phyloP scores from a whole-genome alignment of 2,113 vertebrate species.

The Osmerus eperlanus region DNA sequence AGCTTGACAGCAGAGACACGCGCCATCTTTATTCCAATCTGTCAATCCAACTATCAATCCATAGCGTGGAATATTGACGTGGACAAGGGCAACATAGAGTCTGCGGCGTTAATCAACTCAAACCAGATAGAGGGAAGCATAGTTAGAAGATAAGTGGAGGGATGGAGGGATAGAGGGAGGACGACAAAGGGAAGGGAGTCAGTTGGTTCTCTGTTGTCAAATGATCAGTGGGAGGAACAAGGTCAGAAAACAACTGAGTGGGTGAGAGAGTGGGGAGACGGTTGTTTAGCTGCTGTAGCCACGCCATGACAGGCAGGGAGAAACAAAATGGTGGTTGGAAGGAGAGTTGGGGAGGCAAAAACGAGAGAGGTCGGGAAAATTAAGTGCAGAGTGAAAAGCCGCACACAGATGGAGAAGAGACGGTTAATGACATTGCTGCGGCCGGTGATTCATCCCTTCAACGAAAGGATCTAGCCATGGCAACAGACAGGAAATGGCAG shows the following conservation, averaged over 20 bases:
- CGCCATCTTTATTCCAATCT: constrained; percentile 33
- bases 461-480: constrained; percentile 47
- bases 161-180: constrained; percentile 15
- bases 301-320: constrained; percentile 5
- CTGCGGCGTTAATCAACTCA: constrained; percentile 52
- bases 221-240: not conserved
- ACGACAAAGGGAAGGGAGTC: not conserved
- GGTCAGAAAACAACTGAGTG: not conserved
- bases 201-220: not conserved
- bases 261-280: not conserved
- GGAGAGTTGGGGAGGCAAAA: constrained; percentile 13
- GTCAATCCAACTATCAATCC: constrained; percentile 31
- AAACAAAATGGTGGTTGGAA: not conserved
- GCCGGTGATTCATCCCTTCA: constrained; percentile 42
- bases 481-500: constrained; percentile 37
- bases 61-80: constrained; percentile 39
- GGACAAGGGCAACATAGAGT: constrained; percentile 32
- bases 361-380: constrained; percentile 42
- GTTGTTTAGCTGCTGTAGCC: not conserved
- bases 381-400: constrained; percentile 51
- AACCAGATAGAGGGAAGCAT: constrained; percentile 35
- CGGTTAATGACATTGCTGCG: constrained; percentile 43
- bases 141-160: constrained; percentile 13
- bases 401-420: constrained; percentile 48
- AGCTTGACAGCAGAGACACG: constrained; percentile 34